Percentiles rank a stretch among this genome's conserved stretches.
Evolutionary conservation across 2,797 vertebrate species (phyloP).

Genomic region (Furcifer pardalis): DNA sequence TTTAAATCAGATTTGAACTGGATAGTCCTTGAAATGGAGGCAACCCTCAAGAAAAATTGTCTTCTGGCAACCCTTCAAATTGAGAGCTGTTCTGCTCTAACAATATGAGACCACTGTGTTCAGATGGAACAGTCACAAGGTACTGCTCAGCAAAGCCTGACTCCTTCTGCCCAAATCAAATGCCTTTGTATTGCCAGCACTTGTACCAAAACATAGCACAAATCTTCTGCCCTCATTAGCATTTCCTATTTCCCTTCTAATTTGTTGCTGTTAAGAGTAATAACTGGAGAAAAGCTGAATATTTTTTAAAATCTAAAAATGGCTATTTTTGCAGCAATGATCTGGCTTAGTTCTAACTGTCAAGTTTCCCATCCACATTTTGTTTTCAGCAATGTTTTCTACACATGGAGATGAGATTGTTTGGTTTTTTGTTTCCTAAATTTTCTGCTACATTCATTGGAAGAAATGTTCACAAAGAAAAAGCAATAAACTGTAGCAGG

Average conservation of each 20-base stretch:
- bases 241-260: neutral
- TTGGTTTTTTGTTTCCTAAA: neutral
- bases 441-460: neutral
- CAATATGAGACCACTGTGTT: too few relatives aligned
- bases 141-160: neutral
- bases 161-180: neutral
- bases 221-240: neutral
- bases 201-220: neutral
- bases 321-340: neutral
- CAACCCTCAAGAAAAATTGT: too few relatives aligned
- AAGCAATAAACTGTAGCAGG: neutral
- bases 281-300: neutral
- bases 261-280: neutral
- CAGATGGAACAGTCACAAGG: neutral
- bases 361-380: neutral
- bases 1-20: too few relatives aligned
- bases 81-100: too few relatives aligned
- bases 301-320: neutral
- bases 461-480: neutral
- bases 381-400: constrained; percentile 3
- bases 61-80: too few relatives aligned
- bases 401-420: accelerated
- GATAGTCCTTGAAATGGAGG: too few relatives aligned
- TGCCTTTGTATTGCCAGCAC: neutral
- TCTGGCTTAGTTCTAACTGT: neutral